phyloP scores from a whole-genome alignment of 2,888 invertebrate genomes.

The Sarcophaga variegata region DNA sequence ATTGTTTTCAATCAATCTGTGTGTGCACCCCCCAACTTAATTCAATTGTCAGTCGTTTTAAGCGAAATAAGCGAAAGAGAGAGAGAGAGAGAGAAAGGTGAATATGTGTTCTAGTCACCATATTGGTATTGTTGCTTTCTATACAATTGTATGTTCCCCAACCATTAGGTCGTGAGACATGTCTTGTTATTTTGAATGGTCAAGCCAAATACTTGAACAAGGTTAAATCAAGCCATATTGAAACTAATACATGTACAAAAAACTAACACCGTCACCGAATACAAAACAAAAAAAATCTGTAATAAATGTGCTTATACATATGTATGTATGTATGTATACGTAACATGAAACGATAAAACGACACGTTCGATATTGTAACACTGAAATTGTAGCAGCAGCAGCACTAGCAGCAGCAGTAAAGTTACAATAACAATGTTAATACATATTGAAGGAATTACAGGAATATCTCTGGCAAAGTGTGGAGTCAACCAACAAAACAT shows the following conservation, averaged over 20 bases:
- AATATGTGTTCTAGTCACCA: background rate
- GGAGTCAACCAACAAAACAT: background rate
- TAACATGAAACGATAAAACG: background rate
- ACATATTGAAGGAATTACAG: conserved; percentile 42
- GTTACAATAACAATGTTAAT: background rate
- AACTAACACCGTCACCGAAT: background rate
- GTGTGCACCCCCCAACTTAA: conserved; percentile 19
- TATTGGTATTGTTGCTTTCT: conserved; percentile 18
- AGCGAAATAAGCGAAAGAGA: conserved; percentile 1
- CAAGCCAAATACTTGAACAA: conserved; percentile 47
- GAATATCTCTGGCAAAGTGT: conserved; percentile 2
- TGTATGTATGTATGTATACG: no score
- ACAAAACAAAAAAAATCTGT: background rate
- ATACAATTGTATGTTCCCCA: background rate
- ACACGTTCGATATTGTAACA: conserved; percentile 39
- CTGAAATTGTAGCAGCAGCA: background rate
- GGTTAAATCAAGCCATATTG: conserved; percentile 57
- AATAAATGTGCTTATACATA: background rate
- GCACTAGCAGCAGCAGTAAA: background rate
- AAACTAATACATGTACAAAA: background rate
- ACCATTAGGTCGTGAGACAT: conserved; percentile 26
- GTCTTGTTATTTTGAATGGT: conserved; percentile 29
- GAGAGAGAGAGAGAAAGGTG: no score
- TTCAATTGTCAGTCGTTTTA: conserved; percentile 44
- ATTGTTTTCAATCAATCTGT: conserved; percentile 53